Percentiles rank a stretch among this genome's conserved stretches.
Conservation (phyloP, 2,888 invertebrate genomes). For the Amphipoea oculea region DNA sequence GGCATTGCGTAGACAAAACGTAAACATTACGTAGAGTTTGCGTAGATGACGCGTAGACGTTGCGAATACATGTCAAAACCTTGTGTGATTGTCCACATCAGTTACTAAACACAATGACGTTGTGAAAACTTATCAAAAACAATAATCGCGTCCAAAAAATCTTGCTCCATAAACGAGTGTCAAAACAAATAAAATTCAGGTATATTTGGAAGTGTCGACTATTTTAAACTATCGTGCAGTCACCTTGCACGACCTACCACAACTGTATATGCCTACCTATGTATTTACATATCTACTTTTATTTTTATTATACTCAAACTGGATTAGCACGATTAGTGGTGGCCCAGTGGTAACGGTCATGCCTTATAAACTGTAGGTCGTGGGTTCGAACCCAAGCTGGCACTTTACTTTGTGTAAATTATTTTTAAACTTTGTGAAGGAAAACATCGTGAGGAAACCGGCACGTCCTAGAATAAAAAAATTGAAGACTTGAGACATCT, state of each 20-base stretch:
- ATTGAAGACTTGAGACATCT: too few species aligned
- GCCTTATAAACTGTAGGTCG: too few species aligned
- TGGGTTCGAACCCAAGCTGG: too few species aligned
- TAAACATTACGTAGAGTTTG: neutral
- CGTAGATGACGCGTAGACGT: conserved; percentile 6
- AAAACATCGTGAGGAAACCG: neutral
- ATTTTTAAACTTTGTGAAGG: neutral
- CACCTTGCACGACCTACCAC: conserved; percentile 60
- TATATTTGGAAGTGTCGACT: conserved; percentile 18
- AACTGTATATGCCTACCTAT: conserved; percentile 13
- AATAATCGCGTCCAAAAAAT: neutral
- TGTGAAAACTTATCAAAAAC: neutral
- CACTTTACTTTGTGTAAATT: too few species aligned
- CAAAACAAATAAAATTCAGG: conserved; percentile 22
- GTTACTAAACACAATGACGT: neutral
- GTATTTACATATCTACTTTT: conserved; percentile 2
- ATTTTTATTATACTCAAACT: conserved; percentile 43
- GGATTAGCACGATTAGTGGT: conserved; percentile 17
- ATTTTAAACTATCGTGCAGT: conserved; percentile 25
- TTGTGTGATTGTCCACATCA: neutral
- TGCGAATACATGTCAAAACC: neutral
- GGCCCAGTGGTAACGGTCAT: too few species aligned
- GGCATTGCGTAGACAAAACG: neutral
- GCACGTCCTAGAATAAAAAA: neutral
- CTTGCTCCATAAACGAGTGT: neutral